Base-by-base conservation (phyloP, 2,113 vertebrate species). In the Sialia sialis region DNA sequence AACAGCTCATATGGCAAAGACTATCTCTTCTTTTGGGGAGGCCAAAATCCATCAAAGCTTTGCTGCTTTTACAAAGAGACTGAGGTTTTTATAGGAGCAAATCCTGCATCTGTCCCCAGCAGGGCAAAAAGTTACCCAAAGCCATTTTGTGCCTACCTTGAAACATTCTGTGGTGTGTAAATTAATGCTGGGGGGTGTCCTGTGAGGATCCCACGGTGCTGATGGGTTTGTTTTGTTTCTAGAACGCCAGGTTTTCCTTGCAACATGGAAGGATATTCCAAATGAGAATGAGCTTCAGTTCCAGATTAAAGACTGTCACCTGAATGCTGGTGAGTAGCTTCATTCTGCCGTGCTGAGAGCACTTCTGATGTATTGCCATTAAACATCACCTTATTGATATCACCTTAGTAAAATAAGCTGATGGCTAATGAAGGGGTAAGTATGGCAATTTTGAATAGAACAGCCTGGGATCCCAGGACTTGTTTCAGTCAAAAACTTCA, bases 241-340 rank as follows among this genome's bases (percentile, higher is more conserved):
- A 99, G 99, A 99, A 92, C 99, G 99, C 82, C 99, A 99, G 96
- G 99, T 99, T 88, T 99, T 99, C 97, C 98, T 99, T 66, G 99
- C 99, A 49, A 99, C 99, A 13, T 99, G 99, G 99, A 99, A 99
- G 60, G 99, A 99, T 96, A 99, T 99, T 90, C 99, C 99, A 41
- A 99, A 99, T 26, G 99, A 99, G 97, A 99, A 99, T 0, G 99
- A 99, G 95, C 98, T 99, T 21, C 99, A 99, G 96, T 99, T 99
- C 97, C 99, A 99, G 98, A 99, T 99, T 95, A 99, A 99, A 96
- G 99, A 99, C 10, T 99, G 99, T 74, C 99, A 99, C 95, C 97
- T 99, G 96, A 99, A 99, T 92, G 99, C 99, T 78, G 99, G 99
- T 99, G 94, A 97, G 98, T 95, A 83, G 58, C n/a, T 90, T 67